Evolutionary conservation across 2,113 vertebrate genomes (phyloP), one percentile per base, ranked within the genome.

Genomic region (Spea bombifrons): DNA sequence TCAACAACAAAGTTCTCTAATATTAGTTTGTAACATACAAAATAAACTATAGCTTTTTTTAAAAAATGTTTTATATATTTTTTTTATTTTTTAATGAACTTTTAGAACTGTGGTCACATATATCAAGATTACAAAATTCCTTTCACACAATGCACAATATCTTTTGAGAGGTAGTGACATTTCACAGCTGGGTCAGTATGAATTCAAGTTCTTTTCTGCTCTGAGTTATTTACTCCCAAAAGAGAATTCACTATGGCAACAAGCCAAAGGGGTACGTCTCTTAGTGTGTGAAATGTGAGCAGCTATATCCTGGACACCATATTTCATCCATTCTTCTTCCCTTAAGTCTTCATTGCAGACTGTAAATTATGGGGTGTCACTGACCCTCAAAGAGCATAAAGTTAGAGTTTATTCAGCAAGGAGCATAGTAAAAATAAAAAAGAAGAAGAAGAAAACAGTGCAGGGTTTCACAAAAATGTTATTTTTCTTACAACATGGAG

Each of bases 121-220:
- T 64, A 86, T 75, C 63, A 81, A 82, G 80, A 87, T 85, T 88
- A 84, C 84, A 87, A 84, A 86, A 89, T 85, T 88, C 86, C 80
- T 86, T 86, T 87, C 87, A 85, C 84, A 87, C 83, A 86, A 85
- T 80, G 75, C 81, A 84, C 84, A 86, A 81, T 84, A 85, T 86
- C 85, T 85, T 88, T 88, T 89, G 85, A 88, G 87, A 88, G 76
- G 85, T 87, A 89, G 87, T 88, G 88, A 86, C 85, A 87, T 88
- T 86, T 85, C 85, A 84, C 87, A 86, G 86, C 88, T 89, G 87
- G 85, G 78, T 61, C 71, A 86, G 82, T 78, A 85, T 79, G 85
- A 89, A 86, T 87, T 80, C 81, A 73, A 83, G 78, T 83, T 81
- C 84, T 83, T 75, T 84, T 88, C 85, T 86, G 81, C 83, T 88